These are phyloP conservation scores for Pinna nobilis DNA, from an alignment of 1,140 invertebrate genomes.

Conservation along the genomic window DNA sequence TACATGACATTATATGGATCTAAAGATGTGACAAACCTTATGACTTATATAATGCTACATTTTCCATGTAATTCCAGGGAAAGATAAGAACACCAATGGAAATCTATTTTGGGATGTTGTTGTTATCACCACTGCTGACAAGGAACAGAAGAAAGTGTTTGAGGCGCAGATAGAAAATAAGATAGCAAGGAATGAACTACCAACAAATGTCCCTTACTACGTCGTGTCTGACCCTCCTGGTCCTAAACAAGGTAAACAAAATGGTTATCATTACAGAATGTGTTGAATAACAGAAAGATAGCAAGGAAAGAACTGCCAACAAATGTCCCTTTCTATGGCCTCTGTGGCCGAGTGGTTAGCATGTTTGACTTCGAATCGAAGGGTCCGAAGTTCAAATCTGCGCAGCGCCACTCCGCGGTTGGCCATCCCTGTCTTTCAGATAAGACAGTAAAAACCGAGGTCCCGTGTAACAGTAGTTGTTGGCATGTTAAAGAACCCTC, in stretches of 20 bases:
- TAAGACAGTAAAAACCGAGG: no score
- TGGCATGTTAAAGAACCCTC: no score
- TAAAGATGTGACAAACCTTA: background rate
- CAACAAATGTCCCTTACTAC: conserved; percentile 58
- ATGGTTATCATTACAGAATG: background rate
- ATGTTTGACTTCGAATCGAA: no score
- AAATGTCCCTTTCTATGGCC: no score
- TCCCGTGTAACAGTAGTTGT: no score
- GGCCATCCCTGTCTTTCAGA: no score
- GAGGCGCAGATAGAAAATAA: conserved; percentile 70
- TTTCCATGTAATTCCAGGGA: conserved; percentile 43
- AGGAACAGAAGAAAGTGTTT: conserved; percentile 70
- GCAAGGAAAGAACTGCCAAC: background rate
- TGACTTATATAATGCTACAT: background rate
- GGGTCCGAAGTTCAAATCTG: no score
- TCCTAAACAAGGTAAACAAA: conserved; percentile 69
- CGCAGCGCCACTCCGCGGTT: no score
- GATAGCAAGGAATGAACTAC: conserved; percentile 61
- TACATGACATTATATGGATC: background rate
- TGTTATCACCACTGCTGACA: conserved; percentile 73
- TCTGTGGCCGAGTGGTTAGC: no score
- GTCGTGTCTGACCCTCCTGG: conserved; percentile 73
- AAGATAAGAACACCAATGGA: conserved; percentile 35
- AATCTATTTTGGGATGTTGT: conserved; percentile 74
- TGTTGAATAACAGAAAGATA: background rate